Conservation (phyloP, 92 coral and sea anemone genomes). For the Porites cylindrica region DNA sequence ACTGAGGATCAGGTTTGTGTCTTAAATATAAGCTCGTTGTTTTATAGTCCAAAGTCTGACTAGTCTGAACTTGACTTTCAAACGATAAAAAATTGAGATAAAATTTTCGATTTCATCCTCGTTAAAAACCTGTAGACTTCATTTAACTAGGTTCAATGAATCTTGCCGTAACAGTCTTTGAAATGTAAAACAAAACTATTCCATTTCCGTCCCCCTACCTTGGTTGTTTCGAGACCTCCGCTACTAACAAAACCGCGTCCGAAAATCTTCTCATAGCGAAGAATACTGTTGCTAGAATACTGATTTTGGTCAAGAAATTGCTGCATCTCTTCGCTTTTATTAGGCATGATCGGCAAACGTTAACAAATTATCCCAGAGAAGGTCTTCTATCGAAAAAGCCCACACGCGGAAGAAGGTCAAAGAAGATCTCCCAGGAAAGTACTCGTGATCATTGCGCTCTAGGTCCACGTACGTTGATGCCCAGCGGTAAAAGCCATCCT, state of each 20-base stretch:
- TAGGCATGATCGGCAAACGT: conserved; percentile 16
- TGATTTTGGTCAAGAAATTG: conserved; percentile 93
- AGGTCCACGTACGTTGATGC: not conserved
- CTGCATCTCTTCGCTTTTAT: conserved; percentile 68
- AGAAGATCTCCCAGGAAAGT: conserved; percentile 6
- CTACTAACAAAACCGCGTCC: conserved; percentile 97
- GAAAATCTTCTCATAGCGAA: conserved; percentile 91
- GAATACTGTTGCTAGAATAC: conserved; percentile 82
- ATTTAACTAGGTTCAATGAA: too few relatives aligned
- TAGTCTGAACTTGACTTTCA: too few relatives aligned
- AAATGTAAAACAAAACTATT: too few relatives aligned
- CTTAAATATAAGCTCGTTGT: too few relatives aligned
- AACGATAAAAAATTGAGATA: too few relatives aligned
- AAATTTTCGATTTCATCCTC: too few relatives aligned
- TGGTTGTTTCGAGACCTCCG: conserved; percentile 93
- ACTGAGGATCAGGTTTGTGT: too few relatives aligned
- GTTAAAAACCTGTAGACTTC: too few relatives aligned
- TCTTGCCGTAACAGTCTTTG: too few relatives aligned
- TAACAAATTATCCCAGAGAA: not conserved
- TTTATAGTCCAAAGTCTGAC: too few relatives aligned
- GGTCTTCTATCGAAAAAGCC: too few relatives aligned
- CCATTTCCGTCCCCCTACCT: conserved; percentile 53
- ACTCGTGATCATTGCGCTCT: too few relatives aligned
- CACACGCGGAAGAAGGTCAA: conserved; percentile 17
- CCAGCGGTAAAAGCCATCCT: conserved; percentile 26